phyloP scores from a whole-genome alignment of 2,797 vertebrate species.

The Phataginus tricuspis region DNA sequence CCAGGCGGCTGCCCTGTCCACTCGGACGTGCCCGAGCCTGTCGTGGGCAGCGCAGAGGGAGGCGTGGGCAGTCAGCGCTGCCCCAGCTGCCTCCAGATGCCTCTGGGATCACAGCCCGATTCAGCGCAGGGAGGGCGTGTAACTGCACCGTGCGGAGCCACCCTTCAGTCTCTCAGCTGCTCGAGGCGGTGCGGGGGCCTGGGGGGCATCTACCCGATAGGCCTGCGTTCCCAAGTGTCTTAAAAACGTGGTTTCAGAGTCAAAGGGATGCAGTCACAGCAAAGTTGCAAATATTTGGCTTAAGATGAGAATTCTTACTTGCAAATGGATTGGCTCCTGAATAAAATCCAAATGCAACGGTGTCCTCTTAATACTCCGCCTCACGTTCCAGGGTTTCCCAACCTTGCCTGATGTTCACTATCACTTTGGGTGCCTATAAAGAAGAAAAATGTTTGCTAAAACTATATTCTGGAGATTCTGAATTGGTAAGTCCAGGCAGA shows the following conservation, averaged over 20 bases:
- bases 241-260: neutral
- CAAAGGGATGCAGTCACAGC: neutral
- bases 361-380: neutral
- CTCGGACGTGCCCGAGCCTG: neutral
- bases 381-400: neutral
- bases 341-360: neutral
- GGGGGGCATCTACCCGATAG: neutral
- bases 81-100: neutral
- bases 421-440: neutral
- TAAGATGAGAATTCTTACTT: neutral
- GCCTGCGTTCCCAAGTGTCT: neutral
- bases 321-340: neutral
- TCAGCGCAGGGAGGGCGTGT: neutral
- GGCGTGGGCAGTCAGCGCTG: neutral
- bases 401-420: neutral
- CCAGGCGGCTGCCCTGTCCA: neutral
- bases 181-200: accelerated
- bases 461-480: neutral
- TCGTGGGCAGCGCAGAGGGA: neutral
- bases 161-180: accelerated
- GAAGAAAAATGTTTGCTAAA: neutral
- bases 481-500: neutral
- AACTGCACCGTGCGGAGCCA: accelerated
- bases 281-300: neutral
- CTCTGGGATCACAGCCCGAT: neutral